Base-by-base conservation (phyloP, 2,797 vertebrate species). In the Protosalanx chinensis region DNA sequence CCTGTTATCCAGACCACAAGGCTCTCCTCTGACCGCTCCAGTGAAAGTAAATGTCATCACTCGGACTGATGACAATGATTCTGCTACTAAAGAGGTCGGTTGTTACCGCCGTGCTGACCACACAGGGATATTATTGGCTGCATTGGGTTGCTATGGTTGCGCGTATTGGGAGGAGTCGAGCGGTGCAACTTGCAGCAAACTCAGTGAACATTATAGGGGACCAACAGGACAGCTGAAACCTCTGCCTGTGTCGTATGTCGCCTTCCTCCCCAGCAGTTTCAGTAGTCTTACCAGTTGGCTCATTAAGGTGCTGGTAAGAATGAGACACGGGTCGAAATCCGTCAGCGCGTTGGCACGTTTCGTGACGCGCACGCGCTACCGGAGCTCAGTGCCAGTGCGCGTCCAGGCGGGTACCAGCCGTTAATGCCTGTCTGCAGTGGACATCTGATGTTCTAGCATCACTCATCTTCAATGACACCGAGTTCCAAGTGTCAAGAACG, bases 161-260 rank as follows among this genome's bases (percentile, higher is more conserved):
- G 41, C 64, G 64, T 49, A 46, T 82, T 53, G 79, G 62, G 37
- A 65, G 68, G 68, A 70, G 46, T 13, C 15, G 53, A 67, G 53
- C 58, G 4, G 12, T 20, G 20, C 16, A 65, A 65, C 33, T 27
- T 27, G 16, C 23, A 20, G 41, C 49, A 13, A 56, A 46, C 35
- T 32, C 27, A 27, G 16, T 27, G 64, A 67, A 53, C n/a, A 46
- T 67, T 67, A 67, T 53, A 53, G 49, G 64, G 56, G 71, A 27
- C 23, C 20, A 72, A 16, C 7, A 10, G 46, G 49, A 58, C 70
- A 64, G 27, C 23, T 41, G 41, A 49, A 72, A 76, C 51, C 41
- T 32, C 27, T 53, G 51, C 16, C 16, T 53, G 15, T 20, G 56
- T 59, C 51, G 63, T 57, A 69, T 41, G 33, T 20, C 23, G 20